Evolutionary conservation across 2,888 invertebrate genomes (phyloP), one percentile per base, ranked within the genome.

Genomic region (Dugesia japonica): DNA sequence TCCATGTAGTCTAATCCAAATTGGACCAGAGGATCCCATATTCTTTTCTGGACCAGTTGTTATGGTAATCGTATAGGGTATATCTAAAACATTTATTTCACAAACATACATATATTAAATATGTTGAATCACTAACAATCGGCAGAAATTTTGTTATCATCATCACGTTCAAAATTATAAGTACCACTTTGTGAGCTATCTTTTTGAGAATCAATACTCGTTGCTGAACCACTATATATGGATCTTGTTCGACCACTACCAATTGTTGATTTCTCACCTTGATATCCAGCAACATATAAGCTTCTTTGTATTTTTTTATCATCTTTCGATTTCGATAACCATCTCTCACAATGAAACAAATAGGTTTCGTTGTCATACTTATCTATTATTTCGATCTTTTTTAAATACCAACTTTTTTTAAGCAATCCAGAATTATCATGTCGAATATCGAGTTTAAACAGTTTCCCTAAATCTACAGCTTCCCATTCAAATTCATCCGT

Each of bases 251-350:
- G 38, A 23, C 23, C 26, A n/a, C 71, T n/a, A 71, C 71, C n/a
- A 13, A 28, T 26, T 26, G 23, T 26, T 15, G 82, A 82, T 82
- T 83, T 83, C 42, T 83, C 82, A 42, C 84, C 84, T 77, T 83
- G 82, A 80, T 83, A 84, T 26, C 84, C 84, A 83, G 83, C 79
- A 0, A 83, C 83, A 80, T 84, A 84, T 27, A 85, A 80, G 0
- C 81, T 79, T 75, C 83, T 79, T 38, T 84, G 83, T 28, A 84
- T 82, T 79, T 84, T 84, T 71, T 82, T 80, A 78, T 85, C 84
- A 77, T 83, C 85, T 79, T 84, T 85, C 77, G 83, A 83, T 78
- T 84, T 84, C 33, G 83, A 83, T 1, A 85, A 81, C 85, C 85
- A 85, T 33, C 84, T 79, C 78, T 85, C 84, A 79, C 84, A 84